These are phyloP conservation scores for Mustelus asterias DNA, from an alignment of 2,113 vertebrate species.

Conservation along the genomic window DNA sequence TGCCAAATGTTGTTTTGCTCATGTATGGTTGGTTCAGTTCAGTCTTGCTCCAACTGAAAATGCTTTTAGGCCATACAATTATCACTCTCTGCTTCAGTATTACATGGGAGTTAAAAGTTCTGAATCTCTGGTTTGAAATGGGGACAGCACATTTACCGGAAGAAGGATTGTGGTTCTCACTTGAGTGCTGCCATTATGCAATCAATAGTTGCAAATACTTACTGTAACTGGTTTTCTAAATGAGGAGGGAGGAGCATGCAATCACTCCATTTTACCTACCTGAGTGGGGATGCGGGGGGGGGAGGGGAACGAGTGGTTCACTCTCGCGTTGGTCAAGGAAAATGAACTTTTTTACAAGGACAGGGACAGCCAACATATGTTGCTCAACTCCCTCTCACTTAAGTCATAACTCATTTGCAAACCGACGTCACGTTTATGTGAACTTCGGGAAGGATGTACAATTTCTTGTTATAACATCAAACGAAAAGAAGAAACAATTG, in stretches of 20 bases:
- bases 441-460: not conserved
- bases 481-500: not conserved
- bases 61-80: not conserved
- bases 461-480: not conserved
- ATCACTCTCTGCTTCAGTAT: not conserved
- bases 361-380: not conserved
- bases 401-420: not conserved
- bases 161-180: not conserved
- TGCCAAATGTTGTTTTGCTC: not conserved
- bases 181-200: not conserved
- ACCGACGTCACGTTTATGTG: not conserved
- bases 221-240: not conserved
- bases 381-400: not conserved
- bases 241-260: not conserved
- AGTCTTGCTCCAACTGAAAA: too few species aligned
- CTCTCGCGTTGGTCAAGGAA: not conserved
- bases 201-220: not conserved
- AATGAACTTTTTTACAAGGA: not conserved
- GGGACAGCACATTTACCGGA: not conserved
- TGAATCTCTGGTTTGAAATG: not conserved
- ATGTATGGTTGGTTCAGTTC: not conserved
- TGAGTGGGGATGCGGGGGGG: not conserved
- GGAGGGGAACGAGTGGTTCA: not conserved
- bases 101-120: not conserved
- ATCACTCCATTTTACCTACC: not conserved